Percentiles rank a stretch among this genome's conserved stretches.
Conservation (phyloP, 2,888 invertebrate genomes). For the Pantelozetes paolii region DNA sequence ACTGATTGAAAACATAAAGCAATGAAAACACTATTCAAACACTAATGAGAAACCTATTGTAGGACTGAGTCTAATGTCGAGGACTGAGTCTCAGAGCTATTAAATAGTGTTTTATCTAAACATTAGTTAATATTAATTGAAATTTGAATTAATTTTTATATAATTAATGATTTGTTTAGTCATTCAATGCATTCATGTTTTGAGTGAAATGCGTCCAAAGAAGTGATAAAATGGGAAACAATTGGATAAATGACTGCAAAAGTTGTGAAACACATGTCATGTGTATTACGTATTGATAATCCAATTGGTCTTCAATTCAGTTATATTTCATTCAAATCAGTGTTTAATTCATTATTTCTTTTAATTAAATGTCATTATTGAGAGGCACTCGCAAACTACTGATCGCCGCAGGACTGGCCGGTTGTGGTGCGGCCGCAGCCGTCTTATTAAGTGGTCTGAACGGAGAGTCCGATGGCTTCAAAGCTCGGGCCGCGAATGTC, state of each 20-base stretch:
- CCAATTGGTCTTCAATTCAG: background rate
- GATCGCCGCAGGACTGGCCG: conserved; percentile 43
- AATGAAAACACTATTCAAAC: too few relatives aligned
- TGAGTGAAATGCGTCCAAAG: background rate
- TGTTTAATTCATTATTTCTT: background rate
- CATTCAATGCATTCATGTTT: background rate
- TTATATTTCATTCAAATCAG: too few relatives aligned
- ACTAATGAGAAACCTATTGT: too few relatives aligned
- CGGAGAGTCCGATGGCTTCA: conserved; percentile 40
- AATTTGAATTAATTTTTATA: too few relatives aligned
- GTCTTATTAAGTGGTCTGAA: conserved; percentile 41
- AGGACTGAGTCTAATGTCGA: too few relatives aligned
- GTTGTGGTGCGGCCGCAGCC: conserved; percentile 43
- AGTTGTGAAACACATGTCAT: background rate
- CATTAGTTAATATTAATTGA: too few relatives aligned
- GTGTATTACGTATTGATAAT: background rate
- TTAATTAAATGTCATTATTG: conserved; percentile 41
- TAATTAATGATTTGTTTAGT: too few relatives aligned
- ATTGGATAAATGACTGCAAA: background rate
- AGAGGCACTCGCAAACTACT: conserved; percentile 42
- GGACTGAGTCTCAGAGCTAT: too few relatives aligned
- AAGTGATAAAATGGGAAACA: background rate
- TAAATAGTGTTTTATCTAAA: too few relatives aligned
- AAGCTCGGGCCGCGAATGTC: conserved; percentile 39
- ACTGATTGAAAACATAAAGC: too few relatives aligned